Evolutionary conservation across 2,888 invertebrate genomes (phyloP).

Genomic region (Phragmatobia fuliginosa): DNA sequence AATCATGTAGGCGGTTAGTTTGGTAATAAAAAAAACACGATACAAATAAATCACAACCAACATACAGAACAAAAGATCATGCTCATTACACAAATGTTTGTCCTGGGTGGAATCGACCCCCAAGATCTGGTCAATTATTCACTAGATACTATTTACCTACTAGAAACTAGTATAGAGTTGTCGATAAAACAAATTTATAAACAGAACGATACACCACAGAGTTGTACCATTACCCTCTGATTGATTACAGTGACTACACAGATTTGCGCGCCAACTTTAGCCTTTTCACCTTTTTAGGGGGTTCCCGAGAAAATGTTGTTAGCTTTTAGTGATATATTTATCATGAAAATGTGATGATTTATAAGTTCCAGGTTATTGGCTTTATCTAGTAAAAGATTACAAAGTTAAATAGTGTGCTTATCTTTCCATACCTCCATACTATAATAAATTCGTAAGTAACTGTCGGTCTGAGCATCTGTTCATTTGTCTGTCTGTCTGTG

Average conservation of each 20-base stretch:
- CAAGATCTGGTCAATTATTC: too few relatives aligned
- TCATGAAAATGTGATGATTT: slow-evolving; percentile 12
- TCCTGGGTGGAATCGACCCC: too few relatives aligned
- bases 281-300: slow-evolving; percentile 69
- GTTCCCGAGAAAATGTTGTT: slow-evolving; percentile 48
- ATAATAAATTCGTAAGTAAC: too few relatives aligned
- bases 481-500: too few relatives aligned
- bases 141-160: neutral
- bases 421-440: too few relatives aligned
- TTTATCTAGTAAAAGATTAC: neutral
- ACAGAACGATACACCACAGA: slow-evolving; percentile 18
- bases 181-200: slow-evolving; percentile 14
- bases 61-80: too few relatives aligned
- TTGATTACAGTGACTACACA: slow-evolving; percentile 78
- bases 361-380: neutral
- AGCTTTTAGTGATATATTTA: slow-evolving; percentile 35
- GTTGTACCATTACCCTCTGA: slow-evolving; percentile 59
- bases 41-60: too few relatives aligned
- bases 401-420: neutral
- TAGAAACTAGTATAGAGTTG: too few relatives aligned
- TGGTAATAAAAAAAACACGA: too few relatives aligned
- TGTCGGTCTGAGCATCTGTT: too few relatives aligned
- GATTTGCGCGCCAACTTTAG: slow-evolving; percentile 70
- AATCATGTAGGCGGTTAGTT: too few relatives aligned
- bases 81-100: too few relatives aligned